Base-by-base conservation (phyloP, 2,888 invertebrate genomes). In the Ashinkailepas kermadecensis region DNA sequence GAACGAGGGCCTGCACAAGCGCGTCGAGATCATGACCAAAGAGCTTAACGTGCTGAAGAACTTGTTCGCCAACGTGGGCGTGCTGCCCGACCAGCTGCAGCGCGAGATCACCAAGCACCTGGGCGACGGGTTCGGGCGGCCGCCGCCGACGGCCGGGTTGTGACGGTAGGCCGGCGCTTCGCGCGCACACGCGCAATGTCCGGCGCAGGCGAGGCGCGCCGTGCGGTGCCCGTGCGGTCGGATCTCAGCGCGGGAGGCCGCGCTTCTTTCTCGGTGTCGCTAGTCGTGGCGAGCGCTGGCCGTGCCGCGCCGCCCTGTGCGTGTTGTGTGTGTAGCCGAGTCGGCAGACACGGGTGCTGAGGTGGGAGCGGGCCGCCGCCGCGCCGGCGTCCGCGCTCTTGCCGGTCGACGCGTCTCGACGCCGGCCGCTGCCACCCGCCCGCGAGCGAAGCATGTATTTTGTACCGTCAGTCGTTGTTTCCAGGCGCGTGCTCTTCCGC, bases 1-100 rank as follows among this genome's bases (percentile, higher is more conserved):
- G 84, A 89, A 89, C 86, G 87, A 88, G 78, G 84, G 85, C n/a
- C 85, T 89, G 80, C 86, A 87, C 83, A 87, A 87, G 84, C 87
- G 88, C 84, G 83, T 83, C 80, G 97, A 97, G 87, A 92, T 95
- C 84, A 92, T 98, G 85, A 94, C 93, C 83, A 95, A 96, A 87
- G 97, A 98, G 88, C 89, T 98, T 85, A 95, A 94, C 87, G 93
- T 97, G 80, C 92, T 93, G 83, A 89, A 92, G 86, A 91, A 91
- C 83, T 88, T 93, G 84, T 92, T 93, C 87, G 90, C 91, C 85
- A 93, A 92, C 87, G 92, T 92, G 82, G 92, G 92, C 80, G 91
- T 91, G 21, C 88, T 92, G 23, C 91, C 92, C n/a, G 92, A 92
- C 85, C 91, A 91, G 85, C 89, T 92, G 56, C 91, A 91, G 86